Conservation (phyloP, 2,888 invertebrate genomes). For the Electrophaes corylata region DNA sequence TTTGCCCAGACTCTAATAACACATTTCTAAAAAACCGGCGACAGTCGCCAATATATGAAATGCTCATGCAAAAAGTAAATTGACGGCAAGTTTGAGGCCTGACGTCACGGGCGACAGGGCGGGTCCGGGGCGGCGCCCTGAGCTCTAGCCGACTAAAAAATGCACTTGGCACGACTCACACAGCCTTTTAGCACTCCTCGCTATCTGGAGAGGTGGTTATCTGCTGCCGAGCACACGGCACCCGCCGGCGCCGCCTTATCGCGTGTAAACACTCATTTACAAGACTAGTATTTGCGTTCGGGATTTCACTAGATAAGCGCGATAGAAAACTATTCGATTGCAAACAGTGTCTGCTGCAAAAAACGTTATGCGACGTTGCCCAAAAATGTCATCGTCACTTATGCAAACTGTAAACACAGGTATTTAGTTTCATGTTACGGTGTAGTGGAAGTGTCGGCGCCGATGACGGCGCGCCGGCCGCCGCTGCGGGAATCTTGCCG, state of each 20-base stretch:
- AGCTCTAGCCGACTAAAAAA: slow-evolving; percentile 60
- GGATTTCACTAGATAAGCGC: slow-evolving; percentile 72
- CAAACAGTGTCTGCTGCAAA: slow-evolving; percentile 50
- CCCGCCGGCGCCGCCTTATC: slow-evolving; percentile 82
- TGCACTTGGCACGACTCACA: slow-evolving; percentile 67
- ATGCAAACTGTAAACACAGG: slow-evolving; percentile 36
- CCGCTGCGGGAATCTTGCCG: slow-evolving; percentile 53
- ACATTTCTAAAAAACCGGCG: slow-evolving; percentile 76
- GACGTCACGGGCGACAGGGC: slow-evolving; percentile 82
- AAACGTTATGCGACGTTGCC: slow-evolving; percentile 35
- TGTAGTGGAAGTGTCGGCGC: slow-evolving; percentile 35
- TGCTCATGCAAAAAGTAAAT: slow-evolving; percentile 74
- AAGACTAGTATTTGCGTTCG: slow-evolving; percentile 76
- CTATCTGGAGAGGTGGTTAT: slow-evolving; percentile 68
- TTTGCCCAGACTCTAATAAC: slow-evolving; percentile 75
- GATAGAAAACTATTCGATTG: slow-evolving; percentile 45
- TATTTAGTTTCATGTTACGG: slow-evolving; percentile 61
- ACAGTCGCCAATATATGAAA: slow-evolving; percentile 79
- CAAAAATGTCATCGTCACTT: slow-evolving; percentile 50
- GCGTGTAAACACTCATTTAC: slow-evolving; percentile 75
- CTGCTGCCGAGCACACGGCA: slow-evolving; percentile 61
- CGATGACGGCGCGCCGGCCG: slow-evolving; percentile 43
- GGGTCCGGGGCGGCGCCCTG: slow-evolving; percentile 75
- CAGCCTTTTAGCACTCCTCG: slow-evolving; percentile 76
- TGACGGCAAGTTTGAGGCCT: slow-evolving; percentile 66